Conservation (phyloP, 2,113 vertebrate genomes). For the Cervus canadensis region DNA sequence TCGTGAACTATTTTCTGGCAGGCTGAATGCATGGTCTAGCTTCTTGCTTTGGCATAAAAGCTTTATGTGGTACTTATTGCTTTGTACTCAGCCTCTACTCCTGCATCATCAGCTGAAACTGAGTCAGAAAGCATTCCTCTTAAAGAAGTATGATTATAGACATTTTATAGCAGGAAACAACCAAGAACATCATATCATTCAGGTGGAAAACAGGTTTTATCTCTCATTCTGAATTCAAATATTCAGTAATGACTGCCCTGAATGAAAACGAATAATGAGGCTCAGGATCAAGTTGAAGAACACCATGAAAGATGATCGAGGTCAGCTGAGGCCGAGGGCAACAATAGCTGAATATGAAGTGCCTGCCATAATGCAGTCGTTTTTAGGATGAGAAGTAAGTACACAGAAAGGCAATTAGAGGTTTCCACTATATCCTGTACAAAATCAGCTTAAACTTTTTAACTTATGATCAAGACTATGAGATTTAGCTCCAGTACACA, state of each 20-base stretch:
- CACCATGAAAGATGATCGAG: background rate
- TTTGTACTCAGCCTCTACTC: background rate
- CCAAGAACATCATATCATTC: background rate
- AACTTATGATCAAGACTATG: background rate
- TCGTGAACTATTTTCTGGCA: background rate
- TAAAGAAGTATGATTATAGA: background rate
- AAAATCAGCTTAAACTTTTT: background rate
- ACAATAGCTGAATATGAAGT: rapidly evolving
- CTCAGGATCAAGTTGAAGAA: background rate
- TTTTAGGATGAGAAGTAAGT: background rate
- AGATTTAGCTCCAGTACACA: background rate
- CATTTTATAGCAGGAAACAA: background rate
- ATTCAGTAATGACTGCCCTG: background rate
- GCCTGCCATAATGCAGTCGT: background rate
- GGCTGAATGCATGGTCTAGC: background rate
- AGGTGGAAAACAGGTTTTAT: constrained; percentile 12
- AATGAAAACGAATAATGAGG: background rate
- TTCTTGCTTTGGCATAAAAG: background rate
- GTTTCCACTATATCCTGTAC: background rate
- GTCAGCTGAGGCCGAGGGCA: background rate
- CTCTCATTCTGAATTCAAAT: background rate
- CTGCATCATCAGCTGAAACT: background rate
- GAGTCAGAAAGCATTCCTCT: background rate
- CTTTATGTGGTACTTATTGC: background rate
- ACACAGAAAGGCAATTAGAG: background rate